Evolutionary conservation across 2,888 invertebrate genomes (phyloP).

Genomic region (Ferdinandea cuprea): DNA sequence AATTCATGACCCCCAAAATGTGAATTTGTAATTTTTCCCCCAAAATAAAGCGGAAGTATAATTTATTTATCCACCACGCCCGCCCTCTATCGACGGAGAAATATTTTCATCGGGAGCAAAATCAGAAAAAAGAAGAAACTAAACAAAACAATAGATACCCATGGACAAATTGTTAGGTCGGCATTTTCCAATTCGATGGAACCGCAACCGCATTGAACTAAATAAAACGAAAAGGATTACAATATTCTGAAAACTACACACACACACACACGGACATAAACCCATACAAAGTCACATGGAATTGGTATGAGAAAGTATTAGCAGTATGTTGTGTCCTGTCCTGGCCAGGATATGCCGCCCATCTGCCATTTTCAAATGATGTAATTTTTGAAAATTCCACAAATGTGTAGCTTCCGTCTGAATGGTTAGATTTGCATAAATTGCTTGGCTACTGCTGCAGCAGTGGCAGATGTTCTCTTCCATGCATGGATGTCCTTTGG

Average conservation of each 20-base stretch:
- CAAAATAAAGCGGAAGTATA: no score
- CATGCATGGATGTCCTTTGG: conserved; percentile 48
- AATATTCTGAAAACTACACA: conserved; percentile 13
- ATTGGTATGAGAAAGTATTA: conserved; percentile 37
- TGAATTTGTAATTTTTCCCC: conserved; percentile 34
- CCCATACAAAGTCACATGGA: conserved; percentile 9
- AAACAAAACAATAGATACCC: conserved; percentile 25
- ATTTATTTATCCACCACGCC: conserved; percentile 40
- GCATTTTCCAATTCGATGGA: conserved; percentile 57
- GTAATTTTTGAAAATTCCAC: conserved; percentile 68
- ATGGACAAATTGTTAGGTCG: conserved; percentile 68
- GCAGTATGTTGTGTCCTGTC: conserved; percentile 38
- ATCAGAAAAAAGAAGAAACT: conserved; percentile 28
- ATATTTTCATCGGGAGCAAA: background rate
- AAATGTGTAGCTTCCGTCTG: conserved; percentile 70
- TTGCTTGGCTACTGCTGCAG: conserved; percentile 45
- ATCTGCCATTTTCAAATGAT: conserved; percentile 71
- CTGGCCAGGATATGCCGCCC: conserved; percentile 53
- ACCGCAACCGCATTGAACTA: conserved; percentile 63
- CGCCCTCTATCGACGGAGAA: background rate
- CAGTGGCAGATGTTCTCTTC: conserved; percentile 61
- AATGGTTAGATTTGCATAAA: conserved; percentile 73
- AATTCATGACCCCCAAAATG: conserved; percentile 47
- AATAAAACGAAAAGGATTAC: conserved; percentile 58
- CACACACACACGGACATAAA: conserved; percentile 21